These are phyloP conservation scores for Chaitophorus viminalis DNA, from an alignment of 2,888 invertebrate genomes.

Conservation along the genomic window DNA sequence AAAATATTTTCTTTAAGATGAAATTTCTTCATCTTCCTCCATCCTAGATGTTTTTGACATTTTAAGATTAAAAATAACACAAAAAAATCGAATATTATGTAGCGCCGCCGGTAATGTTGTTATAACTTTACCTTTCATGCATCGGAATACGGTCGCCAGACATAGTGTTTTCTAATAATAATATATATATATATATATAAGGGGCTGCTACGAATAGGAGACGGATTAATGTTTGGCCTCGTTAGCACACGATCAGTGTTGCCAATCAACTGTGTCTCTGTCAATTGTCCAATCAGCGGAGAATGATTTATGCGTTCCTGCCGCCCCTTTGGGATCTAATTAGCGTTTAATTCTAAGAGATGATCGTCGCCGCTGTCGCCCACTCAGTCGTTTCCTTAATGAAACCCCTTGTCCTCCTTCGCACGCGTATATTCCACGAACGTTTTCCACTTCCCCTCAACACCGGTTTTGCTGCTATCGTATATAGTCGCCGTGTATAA, in stretches of 20 bases:
- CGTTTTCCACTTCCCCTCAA: background rate
- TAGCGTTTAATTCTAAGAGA: slow-evolving; percentile 60
- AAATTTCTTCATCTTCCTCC: too few species aligned
- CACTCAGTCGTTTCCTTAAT: slow-evolving; percentile 58
- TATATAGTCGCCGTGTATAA: background rate
- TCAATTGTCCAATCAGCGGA: slow-evolving; percentile 59
- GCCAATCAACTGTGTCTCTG: slow-evolving; percentile 57
- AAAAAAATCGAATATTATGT: too few species aligned
- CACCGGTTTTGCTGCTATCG: background rate
- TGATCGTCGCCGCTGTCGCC: slow-evolving; percentile 47
- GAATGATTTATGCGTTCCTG: slow-evolving; percentile 59
- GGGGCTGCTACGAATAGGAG: slow-evolving; percentile 33
- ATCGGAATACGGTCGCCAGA: background rate
- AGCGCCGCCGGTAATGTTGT: too few species aligned
- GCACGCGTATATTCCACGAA: background rate
- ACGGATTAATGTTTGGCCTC: slow-evolving; percentile 57
- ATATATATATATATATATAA: slow-evolving; percentile 18
- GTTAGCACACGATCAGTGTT: slow-evolving; percentile 48
- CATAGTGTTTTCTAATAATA: slow-evolving; percentile 26
- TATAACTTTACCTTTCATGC: background rate
- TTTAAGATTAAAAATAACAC: too few species aligned
- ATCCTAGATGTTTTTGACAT: too few species aligned
- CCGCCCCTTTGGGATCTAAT: slow-evolving; percentile 62
- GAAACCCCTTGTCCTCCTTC: slow-evolving; percentile 22
- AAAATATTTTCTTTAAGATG: too few species aligned